phyloP scores from a whole-genome alignment of 2,113 vertebrate species.

The Ochotona princeps region DNA sequence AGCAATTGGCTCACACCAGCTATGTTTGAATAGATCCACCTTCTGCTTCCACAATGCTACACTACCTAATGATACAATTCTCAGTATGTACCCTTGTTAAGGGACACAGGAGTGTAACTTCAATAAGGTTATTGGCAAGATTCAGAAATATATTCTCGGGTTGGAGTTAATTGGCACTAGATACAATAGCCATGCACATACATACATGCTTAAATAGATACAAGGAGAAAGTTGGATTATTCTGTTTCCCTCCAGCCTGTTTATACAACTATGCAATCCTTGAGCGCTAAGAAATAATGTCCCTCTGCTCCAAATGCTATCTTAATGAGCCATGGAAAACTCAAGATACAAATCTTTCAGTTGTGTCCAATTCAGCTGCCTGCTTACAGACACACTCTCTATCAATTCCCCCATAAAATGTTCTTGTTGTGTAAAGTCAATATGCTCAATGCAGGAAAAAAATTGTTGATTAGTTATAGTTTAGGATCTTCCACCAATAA shows the following conservation, averaged over 20 bases:
- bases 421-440: background rate
- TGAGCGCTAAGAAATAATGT: conserved; percentile 26
- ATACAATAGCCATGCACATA: background rate
- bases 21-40: no score
- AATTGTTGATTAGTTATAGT: background rate
- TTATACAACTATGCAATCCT: background rate
- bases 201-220: background rate
- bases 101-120: background rate
- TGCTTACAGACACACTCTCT: background rate
- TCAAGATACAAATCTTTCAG: conserved; percentile 4
- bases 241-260: conserved; percentile 5
- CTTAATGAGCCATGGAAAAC: conserved; percentile 37
- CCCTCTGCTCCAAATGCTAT: conserved; percentile 8
- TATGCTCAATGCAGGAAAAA: background rate
- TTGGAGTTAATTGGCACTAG: background rate
- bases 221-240: background rate
- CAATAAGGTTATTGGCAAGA: background rate
- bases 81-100: no score
- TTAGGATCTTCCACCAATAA: background rate
- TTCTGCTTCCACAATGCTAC: no score
- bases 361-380: conserved; percentile 37
- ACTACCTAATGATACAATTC: no score
- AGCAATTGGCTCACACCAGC: no score
- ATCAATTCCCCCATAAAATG: background rate
- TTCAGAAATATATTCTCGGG: background rate